These are phyloP conservation scores for Rhaphigaster nebulosa DNA, from an alignment of 2,888 invertebrate species.

Conservation along the genomic window DNA sequence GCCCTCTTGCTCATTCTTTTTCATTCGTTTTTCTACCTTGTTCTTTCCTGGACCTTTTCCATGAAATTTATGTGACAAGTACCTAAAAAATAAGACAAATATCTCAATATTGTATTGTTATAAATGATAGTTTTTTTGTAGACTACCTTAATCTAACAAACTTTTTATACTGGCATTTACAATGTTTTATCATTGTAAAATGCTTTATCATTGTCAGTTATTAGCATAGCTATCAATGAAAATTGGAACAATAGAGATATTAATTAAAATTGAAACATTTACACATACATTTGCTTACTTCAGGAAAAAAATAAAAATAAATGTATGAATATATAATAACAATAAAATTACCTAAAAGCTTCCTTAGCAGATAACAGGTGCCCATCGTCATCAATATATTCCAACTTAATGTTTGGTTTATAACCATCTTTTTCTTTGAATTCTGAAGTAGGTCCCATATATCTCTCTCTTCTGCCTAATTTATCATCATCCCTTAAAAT, in stretches of 20 bases:
- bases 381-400: conserved; percentile 98
- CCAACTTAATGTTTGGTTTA: conserved; percentile 93
- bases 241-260: no score
- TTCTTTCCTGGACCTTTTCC: conserved; percentile 99
- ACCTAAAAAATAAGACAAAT: conserved; percentile 70
- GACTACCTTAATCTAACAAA: background rate
- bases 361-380: conserved; percentile 93
- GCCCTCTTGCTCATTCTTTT: conserved; percentile 94
- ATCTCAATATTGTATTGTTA: background rate
- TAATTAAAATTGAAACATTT: no score
- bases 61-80: conserved; percentile 98
- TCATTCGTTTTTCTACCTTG: conserved; percentile 95
- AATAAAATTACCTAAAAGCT: conserved; percentile 78
- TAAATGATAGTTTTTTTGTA: background rate
- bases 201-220: no score
- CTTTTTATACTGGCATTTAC: no score
- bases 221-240: background rate
- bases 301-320: no score
- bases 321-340: no score
- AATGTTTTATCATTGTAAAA: no score
- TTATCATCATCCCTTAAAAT: conserved; percentile 81
- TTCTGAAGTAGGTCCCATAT: conserved; percentile 87
- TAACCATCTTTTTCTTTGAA: conserved; percentile 93
- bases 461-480: conserved; percentile 79
- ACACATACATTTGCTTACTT: background rate